phyloP scores from a whole-genome alignment of 2,797 vertebrate species.

The Phrynocephalus vlangalii region DNA sequence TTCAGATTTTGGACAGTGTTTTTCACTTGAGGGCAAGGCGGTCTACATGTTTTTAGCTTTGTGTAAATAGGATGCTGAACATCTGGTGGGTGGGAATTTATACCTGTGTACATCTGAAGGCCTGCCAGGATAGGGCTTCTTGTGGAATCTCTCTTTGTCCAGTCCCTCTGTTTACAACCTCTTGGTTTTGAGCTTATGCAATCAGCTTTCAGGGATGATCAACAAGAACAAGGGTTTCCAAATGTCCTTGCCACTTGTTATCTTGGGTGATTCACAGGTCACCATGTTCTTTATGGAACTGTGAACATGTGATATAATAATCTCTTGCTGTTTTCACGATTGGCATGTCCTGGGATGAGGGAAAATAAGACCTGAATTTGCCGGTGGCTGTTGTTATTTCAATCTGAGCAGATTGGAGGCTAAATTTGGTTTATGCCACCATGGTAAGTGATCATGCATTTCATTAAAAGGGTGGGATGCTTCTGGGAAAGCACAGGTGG shows the following conservation, averaged over 20 bases:
- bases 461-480: background rate
- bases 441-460: background rate
- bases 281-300: constrained; percentile 9
- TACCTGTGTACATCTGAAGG: background rate
- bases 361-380: constrained; percentile 5
- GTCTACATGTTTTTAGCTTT: background rate
- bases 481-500: background rate
- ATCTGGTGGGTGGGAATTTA: background rate
- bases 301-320: background rate
- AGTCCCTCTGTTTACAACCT: background rate
- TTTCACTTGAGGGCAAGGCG: background rate
- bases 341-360: background rate
- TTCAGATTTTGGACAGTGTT: background rate
- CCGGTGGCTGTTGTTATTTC: background rate
- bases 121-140: background rate
- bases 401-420: background rate
- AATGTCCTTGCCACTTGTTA: background rate
- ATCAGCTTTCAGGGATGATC: background rate
- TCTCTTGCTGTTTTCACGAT: constrained; percentile 8
- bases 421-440: constrained; percentile 2
- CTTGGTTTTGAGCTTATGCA: background rate
- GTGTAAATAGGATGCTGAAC: background rate
- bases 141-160: background rate
- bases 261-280: constrained; percentile 17
- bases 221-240: background rate